These are phyloP conservation scores for Myzus persicae DNA, from an alignment of 1,140 invertebrate species.

Conservation along the genomic window DNA sequence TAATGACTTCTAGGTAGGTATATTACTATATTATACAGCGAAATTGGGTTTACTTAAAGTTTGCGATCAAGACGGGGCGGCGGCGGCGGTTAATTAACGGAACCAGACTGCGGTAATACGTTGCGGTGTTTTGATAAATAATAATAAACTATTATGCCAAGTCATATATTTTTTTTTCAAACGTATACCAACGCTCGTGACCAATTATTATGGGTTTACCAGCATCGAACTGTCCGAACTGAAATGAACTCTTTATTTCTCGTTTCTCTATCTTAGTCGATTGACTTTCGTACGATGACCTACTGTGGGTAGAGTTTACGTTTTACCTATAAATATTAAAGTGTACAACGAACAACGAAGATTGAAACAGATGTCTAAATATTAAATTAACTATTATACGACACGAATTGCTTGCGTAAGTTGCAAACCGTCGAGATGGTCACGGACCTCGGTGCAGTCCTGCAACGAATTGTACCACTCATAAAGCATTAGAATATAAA, in stretches of 20 bases:
- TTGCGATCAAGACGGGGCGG: background rate
- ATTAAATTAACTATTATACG: background rate
- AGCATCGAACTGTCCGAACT: too few species aligned
- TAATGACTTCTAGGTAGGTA: slow-evolving; percentile 29
- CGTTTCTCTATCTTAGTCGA: background rate
- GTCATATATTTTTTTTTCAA: background rate
- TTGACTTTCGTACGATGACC: background rate
- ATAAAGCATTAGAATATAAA: background rate
- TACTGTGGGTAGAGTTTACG: background rate
- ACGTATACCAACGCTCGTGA: background rate
- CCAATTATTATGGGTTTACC: background rate
- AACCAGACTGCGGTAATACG: background rate
- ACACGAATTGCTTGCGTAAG: background rate
- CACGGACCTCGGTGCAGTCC: background rate
- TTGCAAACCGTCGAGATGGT: background rate
- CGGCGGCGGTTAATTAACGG: slow-evolving; percentile 22
- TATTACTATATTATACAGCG: background rate
- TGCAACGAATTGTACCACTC: background rate
- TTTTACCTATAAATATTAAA: background rate
- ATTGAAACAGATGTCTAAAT: background rate
- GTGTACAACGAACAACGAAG: background rate
- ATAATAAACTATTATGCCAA: background rate
- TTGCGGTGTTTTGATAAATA: slow-evolving; percentile 28
- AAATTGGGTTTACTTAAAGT: slow-evolving; percentile 23
- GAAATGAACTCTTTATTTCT: background rate